A percentile compares a stretch with the other conserved stretches of the same genome.
Conservation (phyloP, 2,113 vertebrate genomes). For the Pollachius pollachius region DNA sequence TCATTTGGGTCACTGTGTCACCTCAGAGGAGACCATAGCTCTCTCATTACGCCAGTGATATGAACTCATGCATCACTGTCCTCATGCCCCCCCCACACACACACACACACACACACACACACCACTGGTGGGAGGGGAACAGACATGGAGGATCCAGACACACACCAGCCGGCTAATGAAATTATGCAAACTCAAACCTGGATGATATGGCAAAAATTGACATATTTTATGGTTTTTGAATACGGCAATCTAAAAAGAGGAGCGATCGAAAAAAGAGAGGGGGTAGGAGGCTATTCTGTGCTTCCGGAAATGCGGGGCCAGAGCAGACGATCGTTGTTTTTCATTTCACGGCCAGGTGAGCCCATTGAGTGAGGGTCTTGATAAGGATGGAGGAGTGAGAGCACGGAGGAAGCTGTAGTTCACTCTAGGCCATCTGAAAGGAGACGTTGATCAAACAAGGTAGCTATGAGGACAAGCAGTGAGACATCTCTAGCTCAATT, state of each 20-base stretch:
- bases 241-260: conserved; percentile 38
- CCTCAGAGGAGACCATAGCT: conserved; percentile 46
- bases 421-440: conserved; percentile 15
- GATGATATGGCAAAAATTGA: conserved; percentile 58
- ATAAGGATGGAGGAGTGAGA: conserved; percentile 33
- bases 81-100: background rate
- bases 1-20: conserved; percentile 67
- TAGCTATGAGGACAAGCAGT: background rate
- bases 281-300: conserved; percentile 47
- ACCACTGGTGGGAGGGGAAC: too few relatives aligned
- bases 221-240: conserved; percentile 62
- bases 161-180: conserved; percentile 48
- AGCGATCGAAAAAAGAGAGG: conserved; percentile 34
- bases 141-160: conserved; percentile 11
- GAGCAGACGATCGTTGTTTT: conserved; percentile 54
- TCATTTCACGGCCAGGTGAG: conserved; percentile 69
- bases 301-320: conserved; percentile 34
- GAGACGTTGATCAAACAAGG: background rate
- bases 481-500: background rate
- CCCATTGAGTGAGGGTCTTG: conserved; percentile 53
- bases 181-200: conserved; percentile 59
- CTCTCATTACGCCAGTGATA: conserved; percentile 52
- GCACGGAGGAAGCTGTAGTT: conserved; percentile 26
- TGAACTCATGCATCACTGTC: conserved; percentile 67
- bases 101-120: too few relatives aligned